Evolutionary conservation across 2,888 invertebrate genomes (phyloP).

Genomic region (Trilocha varians): DNA sequence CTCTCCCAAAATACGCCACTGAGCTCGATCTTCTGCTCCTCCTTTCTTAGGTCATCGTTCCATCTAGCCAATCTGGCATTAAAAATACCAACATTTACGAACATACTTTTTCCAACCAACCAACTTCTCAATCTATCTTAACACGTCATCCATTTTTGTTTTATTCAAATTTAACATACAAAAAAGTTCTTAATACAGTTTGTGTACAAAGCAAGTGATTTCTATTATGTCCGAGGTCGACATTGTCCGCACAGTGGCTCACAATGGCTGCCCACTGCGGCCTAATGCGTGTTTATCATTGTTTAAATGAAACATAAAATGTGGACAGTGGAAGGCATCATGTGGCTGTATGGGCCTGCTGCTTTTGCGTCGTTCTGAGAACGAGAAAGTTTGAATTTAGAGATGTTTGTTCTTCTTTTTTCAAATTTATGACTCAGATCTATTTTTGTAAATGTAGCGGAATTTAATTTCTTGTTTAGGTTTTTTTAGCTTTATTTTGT

Average conservation of each 20-base stretch:
- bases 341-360: constrained; percentile 20
- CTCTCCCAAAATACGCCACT: too few species aligned
- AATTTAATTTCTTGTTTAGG: too few species aligned
- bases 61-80: too few species aligned
- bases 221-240: constrained; percentile 23
- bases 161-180: neutral
- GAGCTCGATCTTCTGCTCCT: too few species aligned
- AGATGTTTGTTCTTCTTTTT: constrained; percentile 10
- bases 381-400: constrained; percentile 28
- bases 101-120: too few species aligned
- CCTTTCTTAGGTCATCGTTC: too few species aligned
- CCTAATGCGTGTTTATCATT: constrained; percentile 50
- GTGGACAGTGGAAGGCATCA: constrained; percentile 20
- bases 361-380: constrained; percentile 28
- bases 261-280: constrained; percentile 26
- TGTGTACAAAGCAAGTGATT: constrained; percentile 6
- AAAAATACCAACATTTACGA: too few species aligned
- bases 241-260: constrained; percentile 54
- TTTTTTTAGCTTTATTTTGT: too few species aligned
- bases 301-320: constrained; percentile 43
- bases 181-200: neutral
- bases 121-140: too few species aligned
- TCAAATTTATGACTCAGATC: neutral
- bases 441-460: too few species aligned
- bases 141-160: neutral